These are phyloP conservation scores for Tetranychus cinnabarinus DNA, from an alignment of 1,140 invertebrate genomes.

Conservation along the genomic window DNA sequence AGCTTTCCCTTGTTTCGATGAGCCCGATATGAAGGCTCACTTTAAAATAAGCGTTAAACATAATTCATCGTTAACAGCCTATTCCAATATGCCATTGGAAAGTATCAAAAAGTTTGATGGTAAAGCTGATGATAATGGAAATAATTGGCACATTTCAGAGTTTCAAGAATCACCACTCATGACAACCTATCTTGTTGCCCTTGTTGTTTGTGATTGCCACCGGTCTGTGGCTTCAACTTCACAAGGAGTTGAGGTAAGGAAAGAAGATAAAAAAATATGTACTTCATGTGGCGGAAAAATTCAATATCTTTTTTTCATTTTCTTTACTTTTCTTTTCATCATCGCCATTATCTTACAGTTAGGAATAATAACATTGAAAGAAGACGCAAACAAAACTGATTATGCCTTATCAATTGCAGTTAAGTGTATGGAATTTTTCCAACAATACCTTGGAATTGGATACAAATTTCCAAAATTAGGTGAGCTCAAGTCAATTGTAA, in stretches of 20 bases:
- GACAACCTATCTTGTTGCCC: conserved; percentile 83
- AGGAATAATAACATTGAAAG: too few relatives aligned
- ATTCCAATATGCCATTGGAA: background rate
- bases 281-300: too few relatives aligned
- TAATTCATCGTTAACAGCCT: conserved; percentile 31
- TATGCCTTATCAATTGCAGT: conserved; percentile 17
- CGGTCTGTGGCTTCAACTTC: background rate
- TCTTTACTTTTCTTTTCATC: too few relatives aligned
- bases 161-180: conserved; percentile 26
- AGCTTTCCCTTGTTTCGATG: conserved; percentile 33
- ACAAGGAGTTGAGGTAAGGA: too few relatives aligned
- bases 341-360: too few relatives aligned
- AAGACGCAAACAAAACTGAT: background rate
- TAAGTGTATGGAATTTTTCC: conserved; percentile 48
- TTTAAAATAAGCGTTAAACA: background rate
- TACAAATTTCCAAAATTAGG: conserved; percentile 42
- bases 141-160: too few relatives aligned
- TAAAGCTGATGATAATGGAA: too few relatives aligned
- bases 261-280: too few relatives aligned
- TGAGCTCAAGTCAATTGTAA: conserved; percentile 19
- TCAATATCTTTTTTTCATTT: too few relatives aligned
- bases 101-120: conserved; percentile 33
- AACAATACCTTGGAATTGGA: conserved; percentile 38
- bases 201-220: conserved; percentile 26
- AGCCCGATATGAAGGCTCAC: conserved; percentile 26